Evolutionary conservation across 2,888 invertebrate genomes (phyloP).

Genomic region (Pemphredon lugubris): DNA sequence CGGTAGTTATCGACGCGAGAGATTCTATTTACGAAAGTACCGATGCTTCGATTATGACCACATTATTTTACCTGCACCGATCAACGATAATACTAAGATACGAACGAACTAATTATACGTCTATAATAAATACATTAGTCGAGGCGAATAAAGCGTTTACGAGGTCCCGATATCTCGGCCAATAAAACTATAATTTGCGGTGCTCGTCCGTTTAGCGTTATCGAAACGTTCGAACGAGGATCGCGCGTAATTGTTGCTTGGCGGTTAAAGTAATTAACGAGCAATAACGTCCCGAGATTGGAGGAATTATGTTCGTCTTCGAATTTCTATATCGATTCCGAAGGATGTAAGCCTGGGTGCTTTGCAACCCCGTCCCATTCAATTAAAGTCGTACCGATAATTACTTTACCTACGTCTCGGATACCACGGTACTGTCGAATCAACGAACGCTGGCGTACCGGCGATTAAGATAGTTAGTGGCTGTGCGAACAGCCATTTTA

Average conservation of each 20-base stretch:
- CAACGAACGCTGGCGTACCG: slow-evolving; percentile 45
- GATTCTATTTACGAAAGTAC: too few species aligned
- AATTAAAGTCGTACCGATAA: slow-evolving; percentile 50
- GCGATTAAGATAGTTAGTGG: slow-evolving; percentile 50
- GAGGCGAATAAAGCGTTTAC: too few species aligned
- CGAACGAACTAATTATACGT: too few species aligned
- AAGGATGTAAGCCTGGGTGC: background rate
- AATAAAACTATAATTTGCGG: background rate
- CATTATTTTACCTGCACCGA: too few species aligned
- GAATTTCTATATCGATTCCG: background rate
- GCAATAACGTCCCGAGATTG: background rate
- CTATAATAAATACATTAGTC: too few species aligned
- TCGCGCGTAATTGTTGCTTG: background rate
- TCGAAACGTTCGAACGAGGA: too few species aligned
- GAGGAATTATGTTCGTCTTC: background rate
- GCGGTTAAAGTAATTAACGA: slow-evolving; percentile 1
- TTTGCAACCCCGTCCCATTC: slow-evolving; percentile 15
- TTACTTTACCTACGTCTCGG: slow-evolving; percentile 30
- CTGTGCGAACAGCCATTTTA: slow-evolving; percentile 35
- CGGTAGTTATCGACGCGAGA: too few species aligned
- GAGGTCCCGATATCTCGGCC: background rate
- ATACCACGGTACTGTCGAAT: slow-evolving; percentile 28
- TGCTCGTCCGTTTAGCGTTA: background rate
- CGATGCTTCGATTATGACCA: too few species aligned
- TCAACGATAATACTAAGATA: too few species aligned